Evolutionary conservation across 2,113 vertebrate genomes (phyloP).

Genomic region (Camelus dromedarius): DNA sequence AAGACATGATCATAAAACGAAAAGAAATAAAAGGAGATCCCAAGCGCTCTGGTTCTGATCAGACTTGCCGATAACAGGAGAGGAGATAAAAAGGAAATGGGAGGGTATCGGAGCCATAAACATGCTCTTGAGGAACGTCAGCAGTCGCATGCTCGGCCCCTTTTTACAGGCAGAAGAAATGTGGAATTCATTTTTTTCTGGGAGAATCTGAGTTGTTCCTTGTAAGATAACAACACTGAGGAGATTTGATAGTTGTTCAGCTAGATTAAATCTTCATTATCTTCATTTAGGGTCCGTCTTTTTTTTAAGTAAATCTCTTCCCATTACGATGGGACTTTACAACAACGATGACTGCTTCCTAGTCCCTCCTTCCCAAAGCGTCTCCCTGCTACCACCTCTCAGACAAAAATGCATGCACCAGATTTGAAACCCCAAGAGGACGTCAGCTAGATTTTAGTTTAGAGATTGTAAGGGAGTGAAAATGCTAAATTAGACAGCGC

Average conservation of each 20-base stretch:
- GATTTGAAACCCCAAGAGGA: background rate
- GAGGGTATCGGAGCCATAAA: background rate
- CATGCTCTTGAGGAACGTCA: background rate
- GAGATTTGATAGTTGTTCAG: conserved; percentile 36
- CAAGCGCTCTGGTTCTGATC: conserved; percentile 57
- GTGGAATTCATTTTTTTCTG: background rate
- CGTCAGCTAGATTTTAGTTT: background rate
- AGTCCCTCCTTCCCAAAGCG: background rate
- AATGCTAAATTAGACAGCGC: background rate
- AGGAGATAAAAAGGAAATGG: conserved; percentile 7
- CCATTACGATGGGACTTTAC: background rate
- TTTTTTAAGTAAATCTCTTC: background rate
- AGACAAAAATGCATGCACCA: background rate
- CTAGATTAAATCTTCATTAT: conserved; percentile 51
- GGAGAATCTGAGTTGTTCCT: conserved; percentile 56
- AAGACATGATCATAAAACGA: conserved; percentile 72
- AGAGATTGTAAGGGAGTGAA: background rate
- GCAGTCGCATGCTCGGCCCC: background rate
- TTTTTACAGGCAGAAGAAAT: conserved; percentile 10
- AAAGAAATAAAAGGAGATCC: conserved; percentile 68
- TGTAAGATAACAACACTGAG: background rate
- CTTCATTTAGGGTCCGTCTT: background rate
- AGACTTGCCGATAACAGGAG: conserved; percentile 46
- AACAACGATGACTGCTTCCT: background rate
- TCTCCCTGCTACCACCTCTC: background rate